Evolutionary conservation across 2,888 invertebrate genomes (phyloP).

Genomic region (Caenorhabditis sinica): DNA sequence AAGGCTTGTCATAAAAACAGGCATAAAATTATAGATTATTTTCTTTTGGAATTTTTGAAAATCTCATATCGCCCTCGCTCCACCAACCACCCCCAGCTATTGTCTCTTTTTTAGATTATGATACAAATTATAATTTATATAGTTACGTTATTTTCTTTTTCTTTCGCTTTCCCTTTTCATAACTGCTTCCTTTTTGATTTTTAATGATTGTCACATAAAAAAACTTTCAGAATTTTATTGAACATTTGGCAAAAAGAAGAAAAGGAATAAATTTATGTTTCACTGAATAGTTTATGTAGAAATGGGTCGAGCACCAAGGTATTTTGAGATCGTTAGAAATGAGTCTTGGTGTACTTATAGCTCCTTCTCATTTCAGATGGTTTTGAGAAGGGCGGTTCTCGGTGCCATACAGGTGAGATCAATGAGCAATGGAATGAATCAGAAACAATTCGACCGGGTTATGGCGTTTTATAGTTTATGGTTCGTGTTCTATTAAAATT

Average conservation of each 20-base stretch:
- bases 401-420: neutral
- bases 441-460: conserved; percentile 1
- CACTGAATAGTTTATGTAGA: neutral
- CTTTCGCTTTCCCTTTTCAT: conserved; percentile 14
- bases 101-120: conserved; percentile 5
- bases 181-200: conserved; percentile 1
- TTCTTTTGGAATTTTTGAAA: conserved; percentile 24
- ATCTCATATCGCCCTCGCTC: conserved; percentile 46
- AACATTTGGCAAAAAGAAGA: conserved; percentile 8
- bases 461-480: neutral
- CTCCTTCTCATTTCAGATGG: conserved; percentile 5
- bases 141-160: conserved; percentile 24
- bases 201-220: neutral
- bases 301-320: conserved; percentile 8
- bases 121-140: conserved; percentile 30
- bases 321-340: conserved; percentile 4
- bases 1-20: neutral
- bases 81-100: conserved; percentile 20
- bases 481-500: neutral
- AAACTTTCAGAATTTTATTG: conserved; percentile 3
- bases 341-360: neutral
- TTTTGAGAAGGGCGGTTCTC: neutral
- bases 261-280: conserved; percentile 46
- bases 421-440: neutral
- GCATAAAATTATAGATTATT: conserved; percentile 4